Evolutionary conservation across 2,113 vertebrate genomes (phyloP).

Genomic region (Bagarius yarrelli): DNA sequence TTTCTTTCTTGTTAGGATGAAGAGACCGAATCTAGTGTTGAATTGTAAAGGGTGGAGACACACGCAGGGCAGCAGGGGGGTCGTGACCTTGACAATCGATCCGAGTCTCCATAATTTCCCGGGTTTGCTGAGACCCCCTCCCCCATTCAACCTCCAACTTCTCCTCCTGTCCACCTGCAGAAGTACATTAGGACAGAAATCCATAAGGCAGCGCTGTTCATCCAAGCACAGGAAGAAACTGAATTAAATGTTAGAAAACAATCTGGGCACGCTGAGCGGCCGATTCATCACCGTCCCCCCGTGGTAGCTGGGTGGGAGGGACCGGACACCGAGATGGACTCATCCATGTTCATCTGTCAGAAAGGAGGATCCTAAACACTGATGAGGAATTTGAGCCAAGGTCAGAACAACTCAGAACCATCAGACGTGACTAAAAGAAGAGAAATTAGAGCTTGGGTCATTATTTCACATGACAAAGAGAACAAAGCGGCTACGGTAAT

Average conservation of each 20-base stretch:
- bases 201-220: slow-evolving; percentile 96
- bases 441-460: not conserved
- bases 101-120: slow-evolving; percentile 93
- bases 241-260: slow-evolving; percentile 99
- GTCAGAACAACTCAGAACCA: slow-evolving; percentile 64
- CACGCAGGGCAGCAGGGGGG: slow-evolving; percentile 64
- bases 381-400: slow-evolving; percentile 70
- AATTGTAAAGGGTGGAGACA: slow-evolving; percentile 44
- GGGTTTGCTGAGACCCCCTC: slow-evolving; percentile 80
- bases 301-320: slow-evolving; percentile 83
- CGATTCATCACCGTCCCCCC: slow-evolving; percentile 97
- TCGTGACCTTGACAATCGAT: slow-evolving; percentile 97
- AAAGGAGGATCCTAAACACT: slow-evolving; percentile 75
- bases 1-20: slow-evolving; percentile 7
- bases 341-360: slow-evolving; percentile 75
- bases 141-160: slow-evolving; percentile 29
- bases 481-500: not conserved
- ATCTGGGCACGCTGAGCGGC: slow-evolving; percentile 91
- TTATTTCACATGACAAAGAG: not conserved
- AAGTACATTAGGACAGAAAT: slow-evolving; percentile 98
- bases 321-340: slow-evolving; percentile 75
- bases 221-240: slow-evolving; percentile 99
- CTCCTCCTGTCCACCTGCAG: slow-evolving; percentile 83
- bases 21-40: slow-evolving; percentile 14
- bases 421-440: not conserved